Conservation (phyloP, 2,797 vertebrate genomes). For the Halcyon badia region DNA sequence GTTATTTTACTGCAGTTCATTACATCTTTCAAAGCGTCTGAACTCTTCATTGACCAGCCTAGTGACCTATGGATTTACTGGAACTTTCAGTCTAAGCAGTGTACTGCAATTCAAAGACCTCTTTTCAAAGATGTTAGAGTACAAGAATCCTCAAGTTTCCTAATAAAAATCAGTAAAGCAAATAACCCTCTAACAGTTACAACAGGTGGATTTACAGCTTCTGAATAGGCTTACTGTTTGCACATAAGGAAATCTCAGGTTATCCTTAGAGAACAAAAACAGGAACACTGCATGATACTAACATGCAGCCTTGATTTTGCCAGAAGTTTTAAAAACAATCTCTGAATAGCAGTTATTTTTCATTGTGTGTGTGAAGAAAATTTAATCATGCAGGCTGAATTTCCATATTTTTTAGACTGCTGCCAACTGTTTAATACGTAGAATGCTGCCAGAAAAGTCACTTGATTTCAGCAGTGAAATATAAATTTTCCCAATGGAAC, state of each 20-base stretch:
- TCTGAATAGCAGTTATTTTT: constrained; percentile 61
- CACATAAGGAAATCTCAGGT: constrained; percentile 74
- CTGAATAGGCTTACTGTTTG: constrained; percentile 85
- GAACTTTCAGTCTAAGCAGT: constrained; percentile 63
- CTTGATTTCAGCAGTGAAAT: constrained; percentile 17
- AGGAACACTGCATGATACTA: constrained; percentile 69
- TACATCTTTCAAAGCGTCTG: neutral
- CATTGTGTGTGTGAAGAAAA: constrained; percentile 36
- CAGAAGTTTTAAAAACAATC: constrained; percentile 70
- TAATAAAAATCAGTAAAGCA: constrained; percentile 84
- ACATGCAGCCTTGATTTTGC: constrained; percentile 52
- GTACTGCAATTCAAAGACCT: constrained; percentile 59
- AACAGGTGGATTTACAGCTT: constrained; percentile 82
- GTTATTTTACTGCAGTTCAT: neutral
- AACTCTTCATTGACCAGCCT: neutral
- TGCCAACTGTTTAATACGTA: constrained; percentile 12
- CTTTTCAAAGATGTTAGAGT: constrained; percentile 70
- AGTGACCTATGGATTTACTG: constrained; percentile 49
- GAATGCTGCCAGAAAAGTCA: constrained; percentile 2
- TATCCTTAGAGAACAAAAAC: constrained; percentile 72
- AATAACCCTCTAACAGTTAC: constrained; percentile 79
- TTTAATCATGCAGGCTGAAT: constrained; percentile 32
- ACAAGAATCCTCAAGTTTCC: constrained; percentile 81
- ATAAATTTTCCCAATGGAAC: constrained; percentile 10
- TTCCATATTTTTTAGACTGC: constrained; percentile 30